These are phyloP conservation scores for Cyclopterus lumpus DNA, from an alignment of 2,797 vertebrate species.

Conservation along the genomic window DNA sequence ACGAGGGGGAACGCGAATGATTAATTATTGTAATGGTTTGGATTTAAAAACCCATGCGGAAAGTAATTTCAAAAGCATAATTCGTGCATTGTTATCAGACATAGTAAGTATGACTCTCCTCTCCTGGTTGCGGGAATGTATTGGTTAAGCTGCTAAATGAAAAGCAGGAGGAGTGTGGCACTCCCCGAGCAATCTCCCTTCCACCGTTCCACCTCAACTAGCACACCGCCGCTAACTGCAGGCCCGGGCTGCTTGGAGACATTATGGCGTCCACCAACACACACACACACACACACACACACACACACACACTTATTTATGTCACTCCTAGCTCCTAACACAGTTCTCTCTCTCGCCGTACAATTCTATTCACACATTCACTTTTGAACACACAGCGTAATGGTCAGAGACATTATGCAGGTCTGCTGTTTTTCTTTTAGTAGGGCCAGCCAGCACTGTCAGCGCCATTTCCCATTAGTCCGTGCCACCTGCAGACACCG, in stretches of 20 bases:
- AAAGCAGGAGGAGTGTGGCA: constrained; percentile 73
- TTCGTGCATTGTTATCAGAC: constrained; percentile 74
- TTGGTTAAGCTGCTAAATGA: constrained; percentile 83
- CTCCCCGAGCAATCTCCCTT: constrained; percentile 78
- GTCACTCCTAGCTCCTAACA: constrained; percentile 35
- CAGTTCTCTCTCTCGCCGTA: background rate
- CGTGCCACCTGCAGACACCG: constrained; percentile 22
- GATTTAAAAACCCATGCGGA: constrained; percentile 65
- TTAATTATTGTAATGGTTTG: constrained; percentile 70
- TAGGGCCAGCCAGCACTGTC: constrained; percentile 31
- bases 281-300: constrained; percentile 33
- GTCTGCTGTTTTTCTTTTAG: constrained; percentile 31
- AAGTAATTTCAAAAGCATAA: constrained; percentile 73
- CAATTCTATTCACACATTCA: constrained; percentile 33
- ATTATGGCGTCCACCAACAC: constrained; percentile 38
- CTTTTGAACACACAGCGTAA: constrained; percentile 3
- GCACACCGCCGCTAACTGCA: constrained; percentile 74
- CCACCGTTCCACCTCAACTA: constrained; percentile 79
- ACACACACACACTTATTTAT: constrained; percentile 17
- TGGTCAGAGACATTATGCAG: constrained; percentile 25
- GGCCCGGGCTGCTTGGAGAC: constrained; percentile 72
- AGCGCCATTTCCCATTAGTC: constrained; percentile 40
- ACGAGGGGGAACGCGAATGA: constrained; percentile 53
- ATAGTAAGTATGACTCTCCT: constrained; percentile 58
- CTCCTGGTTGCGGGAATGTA: constrained; percentile 68